phyloP scores from a whole-genome alignment of 1,140 invertebrate genomes.

The Arctopsyche grandis region DNA sequence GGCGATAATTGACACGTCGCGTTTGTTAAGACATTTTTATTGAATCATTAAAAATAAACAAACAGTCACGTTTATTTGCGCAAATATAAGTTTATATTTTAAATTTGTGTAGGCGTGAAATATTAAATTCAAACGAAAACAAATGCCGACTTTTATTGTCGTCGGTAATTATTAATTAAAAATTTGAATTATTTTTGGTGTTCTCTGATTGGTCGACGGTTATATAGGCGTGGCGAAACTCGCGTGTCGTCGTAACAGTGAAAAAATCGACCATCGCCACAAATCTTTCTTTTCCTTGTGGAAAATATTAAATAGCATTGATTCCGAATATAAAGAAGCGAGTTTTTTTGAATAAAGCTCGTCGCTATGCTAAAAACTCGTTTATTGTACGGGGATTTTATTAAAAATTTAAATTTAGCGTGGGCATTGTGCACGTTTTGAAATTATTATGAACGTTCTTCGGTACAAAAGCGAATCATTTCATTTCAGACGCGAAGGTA shows the following conservation, averaged over 20 bases:
- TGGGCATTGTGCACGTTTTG: not conserved
- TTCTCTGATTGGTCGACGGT: not conserved
- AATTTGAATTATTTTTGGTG: not conserved
- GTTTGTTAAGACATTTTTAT: no score
- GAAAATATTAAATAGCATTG: not conserved
- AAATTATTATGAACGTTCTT: not conserved
- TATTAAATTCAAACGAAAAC: no score
- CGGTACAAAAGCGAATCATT: not conserved
- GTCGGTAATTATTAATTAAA: not conserved
- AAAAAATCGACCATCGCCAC: no score
- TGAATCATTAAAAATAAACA: no score
- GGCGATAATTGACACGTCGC: slow-evolving; percentile 5
- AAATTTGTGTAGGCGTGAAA: no score
- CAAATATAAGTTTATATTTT: no score
- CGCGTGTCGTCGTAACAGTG: not conserved
- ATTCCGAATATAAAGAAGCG: not conserved
- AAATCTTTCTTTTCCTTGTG: no score
- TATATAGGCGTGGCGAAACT: not conserved
- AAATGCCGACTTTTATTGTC: not conserved
- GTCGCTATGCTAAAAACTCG: not conserved
- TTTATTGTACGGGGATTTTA: slow-evolving; percentile 7
- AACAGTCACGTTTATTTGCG: no score
- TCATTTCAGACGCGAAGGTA: not conserved
- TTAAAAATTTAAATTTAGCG: not conserved
- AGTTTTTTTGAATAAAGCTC: not conserved